Conservation (phyloP, 1,140 invertebrate genomes). For the Brachionus angularis region DNA sequence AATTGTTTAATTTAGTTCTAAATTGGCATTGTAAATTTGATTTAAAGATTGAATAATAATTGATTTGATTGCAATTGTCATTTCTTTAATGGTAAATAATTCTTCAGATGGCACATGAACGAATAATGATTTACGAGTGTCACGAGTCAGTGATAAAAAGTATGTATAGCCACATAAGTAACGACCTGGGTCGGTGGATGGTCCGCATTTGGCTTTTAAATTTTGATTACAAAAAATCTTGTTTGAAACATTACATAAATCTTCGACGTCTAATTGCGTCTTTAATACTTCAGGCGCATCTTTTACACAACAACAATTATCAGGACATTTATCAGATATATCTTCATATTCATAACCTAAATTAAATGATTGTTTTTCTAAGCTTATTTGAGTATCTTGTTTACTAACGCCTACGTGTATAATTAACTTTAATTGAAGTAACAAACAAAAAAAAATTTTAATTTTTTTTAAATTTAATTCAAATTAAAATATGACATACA, state of each 20-base stretch:
- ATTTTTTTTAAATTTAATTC: neutral
- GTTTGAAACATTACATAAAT: slow-evolving; percentile 27
- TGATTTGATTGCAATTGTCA: slow-evolving; percentile 30
- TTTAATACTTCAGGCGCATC: neutral
- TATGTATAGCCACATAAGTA: slow-evolving; percentile 34
- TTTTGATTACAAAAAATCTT: neutral
- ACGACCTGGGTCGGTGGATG: slow-evolving; percentile 22
- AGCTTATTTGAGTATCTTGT: slow-evolving; percentile 39
- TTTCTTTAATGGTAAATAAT: slow-evolving; percentile 20
- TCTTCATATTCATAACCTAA: neutral
- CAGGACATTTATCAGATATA: slow-evolving; percentile 3
- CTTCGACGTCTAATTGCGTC: slow-evolving; percentile 23
- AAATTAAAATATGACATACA: neutral
- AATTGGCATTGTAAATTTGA: slow-evolving; percentile 36
- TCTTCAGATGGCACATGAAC: slow-evolving; percentile 33
- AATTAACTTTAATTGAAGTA: neutral
- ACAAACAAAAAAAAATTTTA: neutral
- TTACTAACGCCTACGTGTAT: slow-evolving; percentile 35
- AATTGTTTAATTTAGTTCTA: neutral
- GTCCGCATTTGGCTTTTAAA: slow-evolving; percentile 7
- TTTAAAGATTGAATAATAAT: slow-evolving; percentile 41
- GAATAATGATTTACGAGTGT: slow-evolving; percentile 3
- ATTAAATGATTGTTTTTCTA: slow-evolving; percentile 39
- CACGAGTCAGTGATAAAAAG: slow-evolving; percentile 8
- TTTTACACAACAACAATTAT: slow-evolving; percentile 11